Conservation (phyloP, 2,113 vertebrate genomes). For the Pterocles gutturalis region DNA sequence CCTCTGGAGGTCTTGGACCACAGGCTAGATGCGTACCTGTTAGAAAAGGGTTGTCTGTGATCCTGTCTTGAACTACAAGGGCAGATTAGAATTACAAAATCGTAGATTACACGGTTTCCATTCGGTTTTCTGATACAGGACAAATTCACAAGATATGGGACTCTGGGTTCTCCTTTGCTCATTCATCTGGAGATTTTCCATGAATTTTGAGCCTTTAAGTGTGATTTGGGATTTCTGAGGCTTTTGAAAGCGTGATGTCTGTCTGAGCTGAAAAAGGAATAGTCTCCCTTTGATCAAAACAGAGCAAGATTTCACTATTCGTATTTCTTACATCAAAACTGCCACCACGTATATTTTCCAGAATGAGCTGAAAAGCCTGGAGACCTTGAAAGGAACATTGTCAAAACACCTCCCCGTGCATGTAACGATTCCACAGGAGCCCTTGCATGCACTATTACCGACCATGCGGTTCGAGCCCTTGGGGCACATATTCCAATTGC, state of each 20-base stretch:
- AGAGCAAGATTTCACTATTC: neutral
- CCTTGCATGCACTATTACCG: neutral
- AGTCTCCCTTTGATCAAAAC: neutral
- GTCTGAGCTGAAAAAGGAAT: neutral
- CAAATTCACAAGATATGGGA: neutral
- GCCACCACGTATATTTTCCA: neutral
- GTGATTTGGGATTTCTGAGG: neutral
- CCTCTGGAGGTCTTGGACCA: neutral
- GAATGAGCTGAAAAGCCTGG: neutral
- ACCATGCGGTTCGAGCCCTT: neutral
- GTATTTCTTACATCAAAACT: neutral
- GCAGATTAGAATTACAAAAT: too few species aligned
- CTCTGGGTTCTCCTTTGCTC: neutral
- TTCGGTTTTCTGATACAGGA: neutral
- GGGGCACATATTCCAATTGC: neutral
- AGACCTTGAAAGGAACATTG: neutral
- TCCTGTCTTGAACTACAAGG: neutral
- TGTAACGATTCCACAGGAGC: neutral
- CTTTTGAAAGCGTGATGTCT: neutral
- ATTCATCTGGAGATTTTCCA: neutral
- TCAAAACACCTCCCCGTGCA: neutral
- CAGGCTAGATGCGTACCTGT: rapidly evolving
- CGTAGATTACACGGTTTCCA: neutral
- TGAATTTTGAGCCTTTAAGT: neutral
- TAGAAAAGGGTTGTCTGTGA: neutral